Percentiles rank a stretch among this genome's conserved stretches.
Conservation (phyloP, 2,113 vertebrate species). For the Dromiciops gliroides region DNA sequence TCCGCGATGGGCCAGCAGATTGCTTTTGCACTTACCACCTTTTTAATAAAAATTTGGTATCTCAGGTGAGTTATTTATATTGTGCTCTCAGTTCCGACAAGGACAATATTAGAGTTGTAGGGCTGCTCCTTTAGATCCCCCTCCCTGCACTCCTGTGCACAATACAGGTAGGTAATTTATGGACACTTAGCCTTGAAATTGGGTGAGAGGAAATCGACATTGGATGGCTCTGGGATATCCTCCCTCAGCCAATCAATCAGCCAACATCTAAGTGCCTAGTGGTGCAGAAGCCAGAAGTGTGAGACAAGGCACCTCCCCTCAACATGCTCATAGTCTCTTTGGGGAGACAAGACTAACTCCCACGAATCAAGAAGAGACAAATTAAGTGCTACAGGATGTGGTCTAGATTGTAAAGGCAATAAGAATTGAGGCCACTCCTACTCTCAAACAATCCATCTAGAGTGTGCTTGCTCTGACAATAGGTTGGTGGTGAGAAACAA, state of each 20-base stretch:
- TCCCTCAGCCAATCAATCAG: not conserved
- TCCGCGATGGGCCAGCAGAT: not conserved
- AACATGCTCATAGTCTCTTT: slow-evolving; percentile 1
- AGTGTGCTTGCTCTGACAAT: not conserved
- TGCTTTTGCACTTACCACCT: slow-evolving; percentile 10
- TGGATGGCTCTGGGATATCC: not conserved
- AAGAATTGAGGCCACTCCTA: not conserved
- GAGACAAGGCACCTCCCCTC: not conserved
- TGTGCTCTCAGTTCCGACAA: not conserved
- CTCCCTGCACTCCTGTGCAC: not conserved
- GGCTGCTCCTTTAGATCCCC: not conserved
- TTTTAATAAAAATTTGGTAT: slow-evolving; percentile 36
- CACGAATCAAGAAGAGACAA: not conserved
- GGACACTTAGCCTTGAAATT: not conserved
- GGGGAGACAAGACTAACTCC: not conserved
- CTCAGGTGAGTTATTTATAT: slow-evolving; percentile 26
- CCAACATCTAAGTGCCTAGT: not conserved
- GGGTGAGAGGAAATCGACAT: not conserved
- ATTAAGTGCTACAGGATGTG: not conserved
- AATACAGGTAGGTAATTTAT: not conserved
- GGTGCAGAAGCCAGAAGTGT: not conserved
- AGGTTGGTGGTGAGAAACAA: not conserved
- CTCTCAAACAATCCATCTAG: not conserved
- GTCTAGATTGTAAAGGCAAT: too few species aligned
- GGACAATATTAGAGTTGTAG: not conserved